These are phyloP conservation scores for Tachyglossus aculeatus DNA, from an alignment of 2,797 vertebrate genomes.

Conservation along the genomic window DNA sequence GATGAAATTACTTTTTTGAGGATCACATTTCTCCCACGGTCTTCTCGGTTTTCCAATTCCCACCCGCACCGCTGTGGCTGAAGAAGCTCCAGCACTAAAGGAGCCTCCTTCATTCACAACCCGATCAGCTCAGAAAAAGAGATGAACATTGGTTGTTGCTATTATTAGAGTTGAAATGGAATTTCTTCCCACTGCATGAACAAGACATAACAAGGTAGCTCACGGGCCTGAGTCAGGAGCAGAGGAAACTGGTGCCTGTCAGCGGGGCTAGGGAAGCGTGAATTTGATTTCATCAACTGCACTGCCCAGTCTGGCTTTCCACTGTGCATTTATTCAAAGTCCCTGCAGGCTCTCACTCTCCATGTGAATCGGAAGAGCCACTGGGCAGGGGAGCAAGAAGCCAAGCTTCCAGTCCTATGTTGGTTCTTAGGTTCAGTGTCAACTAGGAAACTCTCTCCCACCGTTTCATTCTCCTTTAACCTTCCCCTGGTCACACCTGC, in stretches of 20 bases:
- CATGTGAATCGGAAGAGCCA: slow-evolving; percentile 70
- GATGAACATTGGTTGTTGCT: slow-evolving; percentile 61
- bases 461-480: slow-evolving; percentile 45
- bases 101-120: slow-evolving; percentile 49
- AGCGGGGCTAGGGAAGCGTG: slow-evolving; percentile 36
- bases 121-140: slow-evolving; percentile 34
- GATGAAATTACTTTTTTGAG: slow-evolving; percentile 55
- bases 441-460: slow-evolving; percentile 40
- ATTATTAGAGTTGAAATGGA: slow-evolving; percentile 63
- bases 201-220: slow-evolving; percentile 69
- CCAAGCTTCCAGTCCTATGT: slow-evolving; percentile 53
- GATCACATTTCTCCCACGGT: slow-evolving; percentile 12
- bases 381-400: slow-evolving; percentile 47
- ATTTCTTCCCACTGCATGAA: slow-evolving; percentile 56
- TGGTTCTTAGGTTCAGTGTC: slow-evolving; percentile 54
- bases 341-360: slow-evolving; percentile 60
- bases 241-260: slow-evolving; percentile 44
- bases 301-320: slow-evolving; percentile 52
- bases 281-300: slow-evolving; percentile 40
- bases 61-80: slow-evolving; percentile 4
- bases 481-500: slow-evolving; percentile 15
- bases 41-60: slow-evolving; percentile 45
- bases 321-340: slow-evolving; percentile 55
- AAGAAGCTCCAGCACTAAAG: slow-evolving; percentile 50
- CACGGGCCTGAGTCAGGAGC: slow-evolving; percentile 55